A percentile compares a stretch with the other conserved stretches of the same genome.
Conservation (phyloP, 2,113 vertebrate genomes). For the Lathamus discolor region DNA sequence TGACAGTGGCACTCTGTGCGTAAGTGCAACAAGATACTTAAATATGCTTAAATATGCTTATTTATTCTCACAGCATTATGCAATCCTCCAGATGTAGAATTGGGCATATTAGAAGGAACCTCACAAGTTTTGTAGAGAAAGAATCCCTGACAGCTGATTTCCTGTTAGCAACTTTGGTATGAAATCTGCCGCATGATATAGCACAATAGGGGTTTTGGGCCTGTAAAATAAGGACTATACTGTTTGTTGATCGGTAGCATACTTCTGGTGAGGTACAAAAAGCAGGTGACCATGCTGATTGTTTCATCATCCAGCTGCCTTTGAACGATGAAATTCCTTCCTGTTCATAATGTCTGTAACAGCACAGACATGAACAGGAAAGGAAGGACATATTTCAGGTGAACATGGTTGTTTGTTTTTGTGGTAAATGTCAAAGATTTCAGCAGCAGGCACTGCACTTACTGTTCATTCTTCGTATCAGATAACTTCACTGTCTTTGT, state of each 20-base stretch:
- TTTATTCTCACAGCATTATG: not conserved
- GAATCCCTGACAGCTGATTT: not conserved
- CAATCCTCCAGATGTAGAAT: not conserved
- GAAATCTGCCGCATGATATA: not conserved
- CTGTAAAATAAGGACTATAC: not conserved
- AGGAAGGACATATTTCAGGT: not conserved
- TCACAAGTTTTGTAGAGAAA: not conserved
- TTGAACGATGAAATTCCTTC: not conserved
- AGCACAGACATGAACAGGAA: conserved; percentile 1
- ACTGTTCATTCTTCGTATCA: not conserved
- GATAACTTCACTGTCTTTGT: not conserved
- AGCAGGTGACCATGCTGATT: not conserved
- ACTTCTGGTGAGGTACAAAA: not conserved
- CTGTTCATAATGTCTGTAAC: not conserved
- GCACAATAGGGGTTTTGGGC: not conserved
- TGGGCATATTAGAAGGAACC: not conserved
- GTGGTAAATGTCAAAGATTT: not conserved
- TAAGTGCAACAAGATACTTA: not conserved
- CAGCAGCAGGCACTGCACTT: not conserved
- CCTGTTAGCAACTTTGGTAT: not conserved
- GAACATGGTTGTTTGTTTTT: conserved; percentile 12
- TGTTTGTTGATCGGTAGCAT: not conserved
- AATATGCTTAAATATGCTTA: not conserved
- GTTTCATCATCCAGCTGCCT: not conserved
- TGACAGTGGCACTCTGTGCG: not conserved